These are phyloP conservation scores for Alentia gelatinosa DNA, from an alignment of 2,888 invertebrate species.

Conservation along the genomic window DNA sequence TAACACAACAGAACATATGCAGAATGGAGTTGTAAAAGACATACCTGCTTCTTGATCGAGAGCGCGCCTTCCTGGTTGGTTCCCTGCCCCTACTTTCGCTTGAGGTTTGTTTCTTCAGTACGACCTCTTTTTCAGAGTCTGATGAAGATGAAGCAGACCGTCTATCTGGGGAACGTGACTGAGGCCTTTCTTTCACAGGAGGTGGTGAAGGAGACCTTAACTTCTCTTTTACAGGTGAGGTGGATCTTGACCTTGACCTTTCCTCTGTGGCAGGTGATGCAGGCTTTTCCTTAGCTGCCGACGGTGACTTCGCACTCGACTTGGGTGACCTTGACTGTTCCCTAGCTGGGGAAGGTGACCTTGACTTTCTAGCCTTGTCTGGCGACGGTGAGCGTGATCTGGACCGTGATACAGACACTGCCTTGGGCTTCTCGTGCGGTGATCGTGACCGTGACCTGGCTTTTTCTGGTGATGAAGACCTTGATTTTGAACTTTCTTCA, in stretches of 20 bases:
- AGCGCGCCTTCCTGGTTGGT: background rate
- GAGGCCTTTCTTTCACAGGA: background rate
- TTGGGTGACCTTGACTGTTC: slow-evolving; percentile 7
- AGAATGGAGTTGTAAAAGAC: background rate
- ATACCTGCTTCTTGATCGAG: background rate
- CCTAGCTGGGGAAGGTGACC: background rate
- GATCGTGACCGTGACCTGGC: too few relatives aligned
- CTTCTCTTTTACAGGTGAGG: background rate
- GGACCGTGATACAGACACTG: too few relatives aligned
- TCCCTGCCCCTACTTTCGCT: background rate
- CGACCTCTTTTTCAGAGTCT: background rate
- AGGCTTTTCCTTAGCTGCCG: slow-evolving; percentile 52
- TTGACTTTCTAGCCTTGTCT: slow-evolving; percentile 1
- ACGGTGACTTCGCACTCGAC: slow-evolving; percentile 65
- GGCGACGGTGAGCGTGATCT: slow-evolving; percentile 26
- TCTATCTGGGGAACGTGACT: slow-evolving; percentile 41
- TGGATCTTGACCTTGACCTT: slow-evolving; percentile 49
- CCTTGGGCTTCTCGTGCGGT: too few relatives aligned
- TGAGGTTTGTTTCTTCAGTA: background rate
- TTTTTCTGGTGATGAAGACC: background rate
- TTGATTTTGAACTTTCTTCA: background rate
- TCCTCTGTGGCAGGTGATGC: background rate
- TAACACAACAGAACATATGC: background rate
- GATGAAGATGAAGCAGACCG: background rate
- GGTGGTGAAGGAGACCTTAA: background rate